Percentiles rank a stretch among this genome's conserved stretches.
These are phyloP conservation scores for Lutjanus argentimaculatus DNA, from an alignment of 2,797 vertebrate genomes.

Conservation along the genomic window DNA sequence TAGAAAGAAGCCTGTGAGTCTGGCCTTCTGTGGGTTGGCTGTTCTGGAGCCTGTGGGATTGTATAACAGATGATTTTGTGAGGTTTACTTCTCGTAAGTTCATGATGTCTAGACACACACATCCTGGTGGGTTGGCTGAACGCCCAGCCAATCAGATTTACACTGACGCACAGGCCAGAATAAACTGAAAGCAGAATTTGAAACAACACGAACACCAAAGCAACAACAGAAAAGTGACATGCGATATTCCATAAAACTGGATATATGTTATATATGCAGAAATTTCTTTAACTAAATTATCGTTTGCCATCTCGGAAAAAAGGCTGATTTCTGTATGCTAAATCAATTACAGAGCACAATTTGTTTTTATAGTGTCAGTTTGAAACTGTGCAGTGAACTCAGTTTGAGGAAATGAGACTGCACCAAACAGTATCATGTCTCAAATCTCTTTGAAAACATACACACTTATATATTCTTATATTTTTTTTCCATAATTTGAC, in stretches of 20 bases:
- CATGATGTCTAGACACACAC: conserved; percentile 54
- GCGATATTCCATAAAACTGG: background rate
- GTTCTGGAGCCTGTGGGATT: conserved; percentile 15
- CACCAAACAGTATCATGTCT: background rate
- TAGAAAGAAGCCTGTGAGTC: conserved; percentile 17
- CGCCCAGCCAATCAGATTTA: conserved; percentile 25
- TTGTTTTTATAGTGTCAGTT: background rate
- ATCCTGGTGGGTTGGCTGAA: conserved; percentile 42
- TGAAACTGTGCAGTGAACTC: background rate
- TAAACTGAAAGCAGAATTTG: background rate
- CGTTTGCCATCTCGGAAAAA: background rate
- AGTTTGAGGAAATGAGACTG: background rate
- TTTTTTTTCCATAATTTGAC: too few relatives aligned
- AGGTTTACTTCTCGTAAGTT: conserved; percentile 36
- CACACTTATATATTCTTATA: background rate
- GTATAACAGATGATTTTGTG: conserved; percentile 45
- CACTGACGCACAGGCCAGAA: conserved; percentile 13
- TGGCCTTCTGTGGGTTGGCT: conserved; percentile 36
- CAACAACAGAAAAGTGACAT: background rate
- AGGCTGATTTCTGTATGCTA: background rate
- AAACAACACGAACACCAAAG: conserved; percentile 6
- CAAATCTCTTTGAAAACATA: background rate
- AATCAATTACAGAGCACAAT: background rate
- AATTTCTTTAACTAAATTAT: background rate
- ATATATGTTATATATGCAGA: background rate